These are phyloP conservation scores for Clusia tigrina DNA, from an alignment of 2,888 invertebrate species.

Conservation along the genomic window DNA sequence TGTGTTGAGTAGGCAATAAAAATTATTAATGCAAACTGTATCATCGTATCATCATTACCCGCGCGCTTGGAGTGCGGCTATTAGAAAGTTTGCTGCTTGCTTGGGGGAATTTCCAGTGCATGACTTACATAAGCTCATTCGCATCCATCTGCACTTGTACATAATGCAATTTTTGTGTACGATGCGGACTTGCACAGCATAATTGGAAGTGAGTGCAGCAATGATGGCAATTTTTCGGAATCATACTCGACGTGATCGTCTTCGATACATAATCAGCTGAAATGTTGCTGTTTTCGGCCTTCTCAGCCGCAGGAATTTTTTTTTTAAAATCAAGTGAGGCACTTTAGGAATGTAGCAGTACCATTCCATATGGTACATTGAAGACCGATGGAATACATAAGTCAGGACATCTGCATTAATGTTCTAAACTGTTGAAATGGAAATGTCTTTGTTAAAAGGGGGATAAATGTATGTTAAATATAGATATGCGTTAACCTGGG, in stretches of 20 bases:
- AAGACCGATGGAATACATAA: too few species aligned
- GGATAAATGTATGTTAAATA: too few species aligned
- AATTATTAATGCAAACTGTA: conserved; percentile 23
- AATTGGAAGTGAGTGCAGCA: neutral
- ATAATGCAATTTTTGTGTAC: conserved; percentile 1
- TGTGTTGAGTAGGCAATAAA: conserved; percentile 27
- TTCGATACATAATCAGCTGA: too few species aligned
- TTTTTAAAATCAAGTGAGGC: too few species aligned
- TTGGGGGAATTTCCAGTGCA: conserved; percentile 59
- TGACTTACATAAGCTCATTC: conserved; percentile 37
- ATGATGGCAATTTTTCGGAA: neutral
- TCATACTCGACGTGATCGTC: neutral
- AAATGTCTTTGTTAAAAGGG: too few species aligned
- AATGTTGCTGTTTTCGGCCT: too few species aligned
- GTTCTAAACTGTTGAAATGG: too few species aligned
- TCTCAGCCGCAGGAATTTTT: too few species aligned
- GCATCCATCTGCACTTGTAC: neutral
- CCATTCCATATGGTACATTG: too few species aligned
- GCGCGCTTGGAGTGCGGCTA: conserved; percentile 8
- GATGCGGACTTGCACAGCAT: conserved; percentile 3
- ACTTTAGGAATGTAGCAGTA: too few species aligned
- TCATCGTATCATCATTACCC: conserved; percentile 38
- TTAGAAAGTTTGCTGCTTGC: conserved; percentile 51
- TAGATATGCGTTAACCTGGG: too few species aligned
- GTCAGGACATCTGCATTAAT: too few species aligned